Evolutionary conservation across 2,888 invertebrate genomes (phyloP).

Genomic region (Hyalella azteca): DNA sequence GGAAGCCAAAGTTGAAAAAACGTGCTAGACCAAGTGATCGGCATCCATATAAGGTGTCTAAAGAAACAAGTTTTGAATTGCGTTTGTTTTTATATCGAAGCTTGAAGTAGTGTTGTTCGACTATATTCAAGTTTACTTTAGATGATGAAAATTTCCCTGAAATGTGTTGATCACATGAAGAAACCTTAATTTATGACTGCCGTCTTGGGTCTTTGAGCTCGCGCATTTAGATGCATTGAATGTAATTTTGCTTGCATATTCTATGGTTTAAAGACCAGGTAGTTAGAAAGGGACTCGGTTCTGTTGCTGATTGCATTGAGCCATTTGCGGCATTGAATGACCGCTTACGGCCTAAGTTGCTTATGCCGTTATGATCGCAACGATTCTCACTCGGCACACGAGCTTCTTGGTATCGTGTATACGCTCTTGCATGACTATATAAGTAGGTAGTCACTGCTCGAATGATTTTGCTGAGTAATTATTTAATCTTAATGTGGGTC

Average conservation of each 20-base stretch:
- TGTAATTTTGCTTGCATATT: no score
- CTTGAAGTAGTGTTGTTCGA: neutral
- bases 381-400: no score
- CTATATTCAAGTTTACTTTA: neutral
- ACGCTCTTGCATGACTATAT: neutral
- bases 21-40: no score
- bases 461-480: constrained; percentile 18
- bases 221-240: no score
- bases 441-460: constrained; percentile 4
- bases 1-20: no score
- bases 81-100: neutral
- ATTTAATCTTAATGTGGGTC: constrained; percentile 13
- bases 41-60: no score
- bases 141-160: no score
- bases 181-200: no score
- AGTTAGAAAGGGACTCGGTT: no score
- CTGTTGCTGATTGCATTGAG: neutral
- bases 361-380: neutral
- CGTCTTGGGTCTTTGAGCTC: no score
- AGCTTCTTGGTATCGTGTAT: neutral
- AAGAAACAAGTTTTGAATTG: neutral
- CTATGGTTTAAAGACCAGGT: no score
- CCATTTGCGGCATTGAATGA: neutral
- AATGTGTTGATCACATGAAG: no score
- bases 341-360: neutral